These are phyloP conservation scores for Urocitellus parryii DNA, from an alignment of 2,113 vertebrate genomes.

Conservation along the genomic window DNA sequence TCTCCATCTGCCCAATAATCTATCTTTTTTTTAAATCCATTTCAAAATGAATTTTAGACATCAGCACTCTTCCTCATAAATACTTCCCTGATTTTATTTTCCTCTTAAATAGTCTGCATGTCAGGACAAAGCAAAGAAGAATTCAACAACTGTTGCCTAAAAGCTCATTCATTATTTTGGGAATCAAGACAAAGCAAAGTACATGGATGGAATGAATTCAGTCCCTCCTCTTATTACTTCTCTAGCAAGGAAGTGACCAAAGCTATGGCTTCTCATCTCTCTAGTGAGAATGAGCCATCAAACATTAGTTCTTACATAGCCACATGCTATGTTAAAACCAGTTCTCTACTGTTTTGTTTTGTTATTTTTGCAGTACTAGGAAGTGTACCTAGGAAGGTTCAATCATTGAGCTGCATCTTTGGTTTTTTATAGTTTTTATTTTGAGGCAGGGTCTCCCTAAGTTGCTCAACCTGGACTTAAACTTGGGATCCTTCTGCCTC, in stretches of 20 bases:
- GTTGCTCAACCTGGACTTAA: too few species aligned
- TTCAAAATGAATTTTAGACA: conserved; percentile 44
- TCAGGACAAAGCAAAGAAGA: conserved; percentile 74
- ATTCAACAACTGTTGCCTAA: conserved; percentile 54
- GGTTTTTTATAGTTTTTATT: too few species aligned
- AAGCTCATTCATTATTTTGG: conserved; percentile 64
- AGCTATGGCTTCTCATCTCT: conserved; percentile 46
- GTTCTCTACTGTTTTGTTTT: background rate
- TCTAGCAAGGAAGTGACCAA: conserved; percentile 8
- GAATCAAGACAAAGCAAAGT: conserved; percentile 49
- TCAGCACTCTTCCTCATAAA: background rate
- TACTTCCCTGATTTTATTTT: conserved; percentile 74
- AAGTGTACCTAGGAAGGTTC: too few species aligned
- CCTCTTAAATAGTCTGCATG: conserved; percentile 48
- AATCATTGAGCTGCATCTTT: too few species aligned
- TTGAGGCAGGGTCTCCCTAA: too few species aligned
- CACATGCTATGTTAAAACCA: background rate
- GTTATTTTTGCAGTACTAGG: too few species aligned
- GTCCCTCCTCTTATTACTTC: conserved; percentile 50
- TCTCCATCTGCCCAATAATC: background rate
- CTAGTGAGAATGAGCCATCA: conserved; percentile 17
- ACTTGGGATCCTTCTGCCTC: too few species aligned
- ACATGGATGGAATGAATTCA: conserved; percentile 33
- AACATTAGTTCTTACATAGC: background rate
- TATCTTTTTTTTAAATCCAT: background rate